A percentile compares a stretch with the other conserved stretches of the same genome.
Evolutionary conservation across 2,113 vertebrate genomes (phyloP).

Genomic region (Diglossa brunneiventris): DNA sequence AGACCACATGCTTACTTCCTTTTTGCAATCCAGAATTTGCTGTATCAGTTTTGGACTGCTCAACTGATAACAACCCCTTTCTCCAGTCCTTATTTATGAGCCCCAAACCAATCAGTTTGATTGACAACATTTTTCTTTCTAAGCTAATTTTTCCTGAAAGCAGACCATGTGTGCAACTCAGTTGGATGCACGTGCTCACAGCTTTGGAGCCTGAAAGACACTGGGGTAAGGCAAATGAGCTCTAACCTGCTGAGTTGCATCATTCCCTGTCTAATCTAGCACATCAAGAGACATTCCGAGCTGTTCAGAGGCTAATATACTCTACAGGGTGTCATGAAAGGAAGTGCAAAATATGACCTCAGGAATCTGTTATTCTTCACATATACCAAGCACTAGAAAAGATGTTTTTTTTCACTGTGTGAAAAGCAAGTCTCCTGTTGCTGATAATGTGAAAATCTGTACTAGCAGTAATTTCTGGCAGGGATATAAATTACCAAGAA

Average conservation of each 20-base stretch:
- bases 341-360: constrained; percentile 58
- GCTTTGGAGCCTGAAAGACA: neutral
- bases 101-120: neutral
- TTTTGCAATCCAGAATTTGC: neutral
- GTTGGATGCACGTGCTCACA: neutral
- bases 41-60: neutral
- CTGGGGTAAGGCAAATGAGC: neutral
- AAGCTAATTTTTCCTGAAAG: neutral
- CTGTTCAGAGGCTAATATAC: neutral
- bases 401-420: constrained; percentile 50
- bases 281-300: constrained; percentile 1
- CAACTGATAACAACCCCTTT: neutral
- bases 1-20: neutral
- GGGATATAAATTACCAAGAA: constrained; percentile 43
- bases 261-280: constrained; percentile 10
- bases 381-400: constrained; percentile 53
- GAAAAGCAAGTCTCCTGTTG: constrained; percentile 49
- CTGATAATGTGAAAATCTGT: constrained; percentile 50
- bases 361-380: constrained; percentile 65
- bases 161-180: neutral
- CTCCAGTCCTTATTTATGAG: neutral
- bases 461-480: constrained; percentile 32
- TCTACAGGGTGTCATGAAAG: constrained; percentile 17
- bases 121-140: neutral
- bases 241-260: neutral